These are phyloP conservation scores for Orchesellides sinensis DNA, from an alignment of 2,888 invertebrate genomes.

Conservation along the genomic window DNA sequence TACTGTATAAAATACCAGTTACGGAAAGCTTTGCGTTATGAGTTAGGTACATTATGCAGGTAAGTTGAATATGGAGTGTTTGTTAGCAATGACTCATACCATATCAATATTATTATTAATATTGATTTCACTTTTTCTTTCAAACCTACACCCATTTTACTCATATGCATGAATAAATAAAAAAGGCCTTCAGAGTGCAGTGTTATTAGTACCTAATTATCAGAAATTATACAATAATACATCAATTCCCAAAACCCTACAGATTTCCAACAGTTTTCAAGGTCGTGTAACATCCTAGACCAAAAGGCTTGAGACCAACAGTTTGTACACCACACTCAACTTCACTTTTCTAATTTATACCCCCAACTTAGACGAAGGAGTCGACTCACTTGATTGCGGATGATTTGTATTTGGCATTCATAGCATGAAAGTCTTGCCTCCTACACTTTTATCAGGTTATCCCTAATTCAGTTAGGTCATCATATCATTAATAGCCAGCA, in stretches of 20 bases:
- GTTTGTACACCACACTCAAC: too few species aligned
- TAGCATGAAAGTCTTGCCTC: conserved; percentile 17
- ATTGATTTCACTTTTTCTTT: not conserved
- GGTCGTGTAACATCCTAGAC: not conserved
- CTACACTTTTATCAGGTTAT: conserved; percentile 23
- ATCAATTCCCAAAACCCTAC: not conserved
- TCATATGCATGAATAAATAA: not conserved
- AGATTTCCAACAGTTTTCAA: not conserved
- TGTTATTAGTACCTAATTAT: not conserved
- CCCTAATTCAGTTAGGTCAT: too few species aligned
- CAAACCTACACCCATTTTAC: too few species aligned
- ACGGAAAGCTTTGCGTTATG: too few species aligned
- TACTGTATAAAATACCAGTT: not conserved
- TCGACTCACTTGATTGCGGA: not conserved
- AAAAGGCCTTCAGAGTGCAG: not conserved
- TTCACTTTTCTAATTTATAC: too few species aligned
- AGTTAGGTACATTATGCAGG: not conserved
- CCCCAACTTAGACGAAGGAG: conserved; percentile 42
- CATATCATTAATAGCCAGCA: too few species aligned
- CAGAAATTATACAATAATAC: not conserved
- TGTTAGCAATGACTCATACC: not conserved
- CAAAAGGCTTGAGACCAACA: too few species aligned
- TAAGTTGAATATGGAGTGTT: not conserved
- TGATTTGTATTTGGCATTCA: conserved; percentile 24
- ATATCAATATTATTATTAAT: not conserved